Conservation (phyloP, 2,888 invertebrate genomes). For the Koerneria pararmatus region DNA sequence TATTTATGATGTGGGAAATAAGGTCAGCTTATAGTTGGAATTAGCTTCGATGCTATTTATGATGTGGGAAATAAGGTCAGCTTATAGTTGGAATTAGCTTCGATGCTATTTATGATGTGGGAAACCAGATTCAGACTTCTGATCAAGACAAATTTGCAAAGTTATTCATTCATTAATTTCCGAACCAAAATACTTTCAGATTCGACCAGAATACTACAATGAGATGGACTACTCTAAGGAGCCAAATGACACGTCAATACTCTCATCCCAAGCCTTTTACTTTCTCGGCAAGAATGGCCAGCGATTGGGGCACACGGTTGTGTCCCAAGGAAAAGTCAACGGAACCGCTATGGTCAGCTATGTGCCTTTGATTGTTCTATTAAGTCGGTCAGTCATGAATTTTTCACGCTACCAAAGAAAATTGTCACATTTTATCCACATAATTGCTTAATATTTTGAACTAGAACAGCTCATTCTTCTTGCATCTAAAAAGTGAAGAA, state of each 20-base stretch:
- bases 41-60: too few species aligned
- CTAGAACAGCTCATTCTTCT: too few species aligned
- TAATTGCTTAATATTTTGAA: too few species aligned
- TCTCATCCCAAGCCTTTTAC: conserved; percentile 36
- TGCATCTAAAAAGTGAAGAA: too few species aligned
- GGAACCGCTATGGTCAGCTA: conserved; percentile 52
- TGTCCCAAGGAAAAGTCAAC: conserved; percentile 40
- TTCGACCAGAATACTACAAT: conserved; percentile 37
- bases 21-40: too few species aligned
- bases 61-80: too few species aligned
- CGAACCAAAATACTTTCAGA: conserved; percentile 17
- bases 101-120: too few species aligned
- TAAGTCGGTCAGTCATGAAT: background rate
- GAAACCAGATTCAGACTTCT: too few species aligned
- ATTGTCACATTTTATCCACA: background rate
- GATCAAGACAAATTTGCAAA: too few species aligned
- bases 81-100: too few species aligned
- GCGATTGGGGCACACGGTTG: conserved; percentile 49
- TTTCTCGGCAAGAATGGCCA: conserved; percentile 54
- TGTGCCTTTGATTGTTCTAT: conserved; percentile 1
- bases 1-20: too few species aligned
- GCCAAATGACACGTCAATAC: conserved; percentile 26
- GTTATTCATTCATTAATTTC: too few species aligned
- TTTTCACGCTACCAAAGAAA: background rate
- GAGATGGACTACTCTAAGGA: conserved; percentile 28